Evolutionary conservation across 2,888 invertebrate species (phyloP), one percentile per base, ranked within the genome.

Genomic region (Hedychridium roseum): DNA sequence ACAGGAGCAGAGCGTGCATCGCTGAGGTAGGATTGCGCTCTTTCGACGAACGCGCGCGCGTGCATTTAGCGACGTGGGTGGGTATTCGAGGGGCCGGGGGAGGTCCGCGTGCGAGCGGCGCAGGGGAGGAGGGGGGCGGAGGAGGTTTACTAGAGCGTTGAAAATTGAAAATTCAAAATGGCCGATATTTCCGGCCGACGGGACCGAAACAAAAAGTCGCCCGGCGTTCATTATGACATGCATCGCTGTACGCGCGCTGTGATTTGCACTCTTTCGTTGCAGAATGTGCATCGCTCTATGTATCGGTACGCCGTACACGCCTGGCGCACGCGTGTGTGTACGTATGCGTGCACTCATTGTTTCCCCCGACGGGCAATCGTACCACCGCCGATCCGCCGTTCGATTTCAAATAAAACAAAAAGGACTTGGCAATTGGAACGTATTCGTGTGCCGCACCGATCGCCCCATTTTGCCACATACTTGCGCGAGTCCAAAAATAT

Each of bases 101-200:
- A 28, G 21, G 42, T 11, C 34, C 31, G 11, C 11, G 9, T n/a
- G 39, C 2, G 26, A 15, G 36, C 20, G 9, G 43, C 37, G 26
- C 35, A 30, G 36, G 43, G 14, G 39, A 37, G 16, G 27, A 48
- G 50, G 64, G 54, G 64, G 64, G 61, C 60, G 69, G 64, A 64
- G 62, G 70, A 60, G 73, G 71, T 68, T 77, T 78, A 78, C 78
- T 78, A 78, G 78, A 78, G 78, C 78, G 78, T 78, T 78, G 78
- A 78, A 77, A 77, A 78, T 78, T 78, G 78, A 78, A 78, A 78
- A 78, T 76, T 78, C 78, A 78, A 78, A 78, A 78, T 78, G 78
- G 78, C 76, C 71, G 78, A 78, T 77, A 78, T 76, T 76, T 76
- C 74, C 75, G 78, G 73, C 77, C 75, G 74, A 77, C 71, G 74